phyloP scores from a whole-genome alignment of 2,797 vertebrate genomes.

The Epinephelus malabaricus region DNA sequence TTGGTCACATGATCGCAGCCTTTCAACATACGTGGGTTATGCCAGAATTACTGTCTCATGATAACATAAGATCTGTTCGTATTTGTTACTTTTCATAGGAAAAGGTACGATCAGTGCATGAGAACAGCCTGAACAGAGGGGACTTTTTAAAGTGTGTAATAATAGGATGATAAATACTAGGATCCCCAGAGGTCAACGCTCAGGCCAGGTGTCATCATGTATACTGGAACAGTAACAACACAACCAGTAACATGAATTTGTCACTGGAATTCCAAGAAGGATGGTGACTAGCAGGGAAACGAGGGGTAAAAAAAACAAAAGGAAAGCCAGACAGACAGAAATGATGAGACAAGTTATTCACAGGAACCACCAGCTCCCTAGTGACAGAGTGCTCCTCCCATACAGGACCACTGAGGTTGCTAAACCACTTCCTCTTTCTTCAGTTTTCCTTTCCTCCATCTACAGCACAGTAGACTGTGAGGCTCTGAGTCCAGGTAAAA shows the following conservation, averaged over 20 bases:
- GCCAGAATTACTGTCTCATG: too few species aligned
- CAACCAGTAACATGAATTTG: conserved; percentile 25
- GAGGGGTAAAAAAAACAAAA: conserved; percentile 1
- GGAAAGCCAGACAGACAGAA: conserved; percentile 49
- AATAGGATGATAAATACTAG: conserved; percentile 41
- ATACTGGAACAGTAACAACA: conserved; percentile 5
- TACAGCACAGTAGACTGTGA: conserved; percentile 13
- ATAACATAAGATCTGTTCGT: too few species aligned
- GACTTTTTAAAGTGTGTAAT: conserved; percentile 17
- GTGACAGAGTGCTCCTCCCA: conserved; percentile 23
- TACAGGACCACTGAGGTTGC: conserved; percentile 34
- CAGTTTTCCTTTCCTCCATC: conserved; percentile 50
- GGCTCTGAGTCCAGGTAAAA: conserved; percentile 69
- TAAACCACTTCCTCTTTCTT: conserved; percentile 66
- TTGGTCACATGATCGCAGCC: too few species aligned
- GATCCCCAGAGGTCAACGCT: conserved; percentile 30
- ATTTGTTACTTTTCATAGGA: too few species aligned
- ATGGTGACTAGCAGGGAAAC: conserved; percentile 33
- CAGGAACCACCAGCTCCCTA: conserved; percentile 44
- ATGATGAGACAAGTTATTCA: conserved; percentile 52
- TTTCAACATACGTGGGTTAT: too few species aligned
- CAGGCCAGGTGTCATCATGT: not conserved
- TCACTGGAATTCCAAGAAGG: conserved; percentile 43
- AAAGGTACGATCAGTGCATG: too few species aligned
- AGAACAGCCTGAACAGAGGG: not conserved